These are phyloP conservation scores for Chinchilla lanigera DNA, from an alignment of 2,113 vertebrate genomes.

Conservation along the genomic window DNA sequence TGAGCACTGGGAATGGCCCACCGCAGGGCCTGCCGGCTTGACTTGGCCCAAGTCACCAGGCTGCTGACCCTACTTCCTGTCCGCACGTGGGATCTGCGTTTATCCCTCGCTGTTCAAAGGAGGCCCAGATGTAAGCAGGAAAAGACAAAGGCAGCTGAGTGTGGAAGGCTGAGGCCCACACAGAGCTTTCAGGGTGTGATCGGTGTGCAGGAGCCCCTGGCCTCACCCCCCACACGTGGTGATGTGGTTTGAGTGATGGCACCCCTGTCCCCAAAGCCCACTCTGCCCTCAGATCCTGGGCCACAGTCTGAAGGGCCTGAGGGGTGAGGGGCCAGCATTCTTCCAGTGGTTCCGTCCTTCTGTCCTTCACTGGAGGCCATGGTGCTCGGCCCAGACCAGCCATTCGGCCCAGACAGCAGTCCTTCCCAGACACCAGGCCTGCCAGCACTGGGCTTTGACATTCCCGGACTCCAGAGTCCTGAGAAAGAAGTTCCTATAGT, in stretches of 20 bases:
- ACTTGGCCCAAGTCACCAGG: accelerated
- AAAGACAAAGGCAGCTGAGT: accelerated
- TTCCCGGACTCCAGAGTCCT: background rate
- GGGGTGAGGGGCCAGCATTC: accelerated
- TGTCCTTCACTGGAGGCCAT: too few relatives aligned
- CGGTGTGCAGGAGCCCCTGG: accelerated
- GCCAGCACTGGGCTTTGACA: background rate
- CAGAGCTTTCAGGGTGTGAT: accelerated
- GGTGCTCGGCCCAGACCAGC: background rate
- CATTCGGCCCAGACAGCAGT: background rate
- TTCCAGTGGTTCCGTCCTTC: background rate
- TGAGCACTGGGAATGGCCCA: background rate
- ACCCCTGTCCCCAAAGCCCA: background rate
- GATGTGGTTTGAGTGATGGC: too few relatives aligned
- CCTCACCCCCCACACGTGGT: accelerated
- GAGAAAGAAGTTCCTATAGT: background rate
- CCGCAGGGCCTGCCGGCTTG: accelerated
- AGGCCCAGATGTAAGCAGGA: accelerated
- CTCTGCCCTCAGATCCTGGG: background rate
- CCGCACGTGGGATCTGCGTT: background rate
- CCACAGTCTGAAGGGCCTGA: accelerated
- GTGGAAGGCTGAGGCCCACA: accelerated
- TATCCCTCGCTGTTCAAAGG: accelerated
- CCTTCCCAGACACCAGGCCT: too few relatives aligned
- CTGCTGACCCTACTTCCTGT: background rate